A percentile compares a stretch with the other conserved stretches of the same genome.
phyloP scores from a whole-genome alignment of 2,888 invertebrate genomes.

The Nowickia ferox region DNA sequence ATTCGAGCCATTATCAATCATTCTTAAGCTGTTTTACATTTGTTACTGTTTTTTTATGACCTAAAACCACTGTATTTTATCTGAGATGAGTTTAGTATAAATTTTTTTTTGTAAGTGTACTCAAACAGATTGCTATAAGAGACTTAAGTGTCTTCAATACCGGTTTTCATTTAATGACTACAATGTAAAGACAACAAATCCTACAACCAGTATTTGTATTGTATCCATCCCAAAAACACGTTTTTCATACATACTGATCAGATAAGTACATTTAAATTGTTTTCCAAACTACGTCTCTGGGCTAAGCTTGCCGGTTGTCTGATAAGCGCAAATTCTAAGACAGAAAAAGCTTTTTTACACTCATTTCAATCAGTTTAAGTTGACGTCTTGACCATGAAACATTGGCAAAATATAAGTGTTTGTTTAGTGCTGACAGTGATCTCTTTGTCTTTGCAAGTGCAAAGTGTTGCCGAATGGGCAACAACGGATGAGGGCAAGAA shows the following conservation, averaged over 20 bases:
- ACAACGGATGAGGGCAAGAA: slow-evolving; percentile 41
- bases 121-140: neutral
- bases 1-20: too few species aligned
- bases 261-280: neutral
- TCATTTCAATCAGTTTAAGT: slow-evolving; percentile 48
- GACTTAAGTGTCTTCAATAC: neutral
- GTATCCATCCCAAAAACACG: neutral
- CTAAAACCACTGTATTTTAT: neutral
- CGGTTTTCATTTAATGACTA: slow-evolving; percentile 6
- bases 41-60: neutral
- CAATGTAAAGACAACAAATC: neutral
- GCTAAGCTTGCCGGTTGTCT: neutral
- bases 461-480: slow-evolving; percentile 50
- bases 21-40: neutral
- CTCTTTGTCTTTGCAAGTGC: slow-evolving; percentile 13
- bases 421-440: slow-evolving; percentile 29
- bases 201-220: slow-evolving; percentile 2
- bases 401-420: slow-evolving; percentile 21
- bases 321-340: neutral
- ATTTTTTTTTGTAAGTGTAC: neutral
- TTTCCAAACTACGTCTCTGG: slow-evolving; percentile 18
- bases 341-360: slow-evolving; percentile 32
- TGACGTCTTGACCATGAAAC: slow-evolving; percentile 61
- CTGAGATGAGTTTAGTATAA: neutral
- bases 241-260: neutral